phyloP scores from a whole-genome alignment of 2,797 vertebrate species.

The Distichodus sexfasciatus region DNA sequence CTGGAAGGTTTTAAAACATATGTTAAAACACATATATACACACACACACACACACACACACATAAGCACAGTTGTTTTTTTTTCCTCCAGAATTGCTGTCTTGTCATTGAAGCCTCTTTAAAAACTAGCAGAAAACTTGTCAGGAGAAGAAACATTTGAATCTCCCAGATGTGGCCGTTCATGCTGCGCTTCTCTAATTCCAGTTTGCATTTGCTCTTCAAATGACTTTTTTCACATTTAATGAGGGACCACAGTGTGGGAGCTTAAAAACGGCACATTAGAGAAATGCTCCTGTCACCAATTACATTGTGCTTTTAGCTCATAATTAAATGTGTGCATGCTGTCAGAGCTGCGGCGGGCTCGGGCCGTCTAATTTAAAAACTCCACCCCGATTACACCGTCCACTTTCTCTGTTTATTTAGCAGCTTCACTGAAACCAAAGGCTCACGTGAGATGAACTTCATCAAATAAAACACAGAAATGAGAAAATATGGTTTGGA shows the following conservation, averaged over 20 bases:
- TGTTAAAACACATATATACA: no score
- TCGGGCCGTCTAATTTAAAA: slow-evolving; percentile 5
- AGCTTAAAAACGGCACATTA: slow-evolving; percentile 25
- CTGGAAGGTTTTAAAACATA: no score
- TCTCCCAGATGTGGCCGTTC: no score
- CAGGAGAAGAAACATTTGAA: background rate
- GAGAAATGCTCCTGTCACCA: slow-evolving; percentile 47
- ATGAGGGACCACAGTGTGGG: slow-evolving; percentile 29
- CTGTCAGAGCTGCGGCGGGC: slow-evolving; percentile 2
- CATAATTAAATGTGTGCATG: slow-evolving; percentile 16
- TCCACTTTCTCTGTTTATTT: background rate
- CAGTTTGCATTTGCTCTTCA: slow-evolving; percentile 21
- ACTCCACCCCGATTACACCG: background rate
- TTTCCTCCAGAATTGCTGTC: background rate
- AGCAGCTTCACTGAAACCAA: no score
- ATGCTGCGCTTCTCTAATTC: background rate
- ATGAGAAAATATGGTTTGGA: no score
- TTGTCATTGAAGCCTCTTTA: background rate
- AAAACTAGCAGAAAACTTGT: background rate
- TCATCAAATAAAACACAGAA: no score
- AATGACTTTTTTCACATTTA: slow-evolving; percentile 33
- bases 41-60: no score
- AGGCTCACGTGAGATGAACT: background rate
- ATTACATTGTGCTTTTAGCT: slow-evolving; percentile 34
- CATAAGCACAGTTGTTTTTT: background rate